A percentile compares a stretch with the other conserved stretches of the same genome.
Evolutionary conservation across 1,140 invertebrate genomes (phyloP).

Genomic region (Cepaea nemoralis): DNA sequence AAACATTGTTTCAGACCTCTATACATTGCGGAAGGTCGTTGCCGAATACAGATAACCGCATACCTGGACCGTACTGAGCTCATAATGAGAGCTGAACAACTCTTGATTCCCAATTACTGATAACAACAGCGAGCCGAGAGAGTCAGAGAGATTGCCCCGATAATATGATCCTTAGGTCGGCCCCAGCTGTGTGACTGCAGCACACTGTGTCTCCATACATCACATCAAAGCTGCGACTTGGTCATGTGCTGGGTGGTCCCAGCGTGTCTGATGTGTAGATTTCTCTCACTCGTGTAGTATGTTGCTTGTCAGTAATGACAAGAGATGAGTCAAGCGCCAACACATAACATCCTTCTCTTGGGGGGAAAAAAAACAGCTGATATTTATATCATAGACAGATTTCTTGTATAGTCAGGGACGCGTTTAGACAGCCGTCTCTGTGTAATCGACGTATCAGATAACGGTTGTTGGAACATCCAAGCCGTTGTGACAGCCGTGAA

Average conservation of each 20-base stretch:
- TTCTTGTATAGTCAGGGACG: too few species aligned
- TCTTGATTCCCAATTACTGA: neutral
- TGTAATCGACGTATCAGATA: too few species aligned
- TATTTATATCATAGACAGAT: too few species aligned
- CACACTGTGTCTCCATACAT: neutral
- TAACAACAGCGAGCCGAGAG: neutral
- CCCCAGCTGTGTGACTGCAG: neutral
- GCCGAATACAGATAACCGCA: neutral
- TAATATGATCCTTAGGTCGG: neutral
- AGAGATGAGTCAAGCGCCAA: too few species aligned
- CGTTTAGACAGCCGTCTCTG: too few species aligned
- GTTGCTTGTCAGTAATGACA: neutral
- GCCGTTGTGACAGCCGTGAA: too few species aligned
- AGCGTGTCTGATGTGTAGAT: neutral
- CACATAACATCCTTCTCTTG: too few species aligned
- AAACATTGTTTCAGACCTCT: too few species aligned
- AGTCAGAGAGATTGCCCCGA: neutral
- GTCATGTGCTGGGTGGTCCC: neutral
- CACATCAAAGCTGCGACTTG: neutral
- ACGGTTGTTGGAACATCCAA: too few species aligned
- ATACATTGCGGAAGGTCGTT: too few species aligned
- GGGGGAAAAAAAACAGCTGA: too few species aligned
- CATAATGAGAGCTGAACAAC: neutral
- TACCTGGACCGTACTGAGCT: neutral
- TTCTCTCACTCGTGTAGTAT: neutral